Percentiles rank a stretch among this genome's conserved stretches.
Evolutionary conservation across 2,888 invertebrate genomes (phyloP).

Genomic region (Campoplex capitator): DNA sequence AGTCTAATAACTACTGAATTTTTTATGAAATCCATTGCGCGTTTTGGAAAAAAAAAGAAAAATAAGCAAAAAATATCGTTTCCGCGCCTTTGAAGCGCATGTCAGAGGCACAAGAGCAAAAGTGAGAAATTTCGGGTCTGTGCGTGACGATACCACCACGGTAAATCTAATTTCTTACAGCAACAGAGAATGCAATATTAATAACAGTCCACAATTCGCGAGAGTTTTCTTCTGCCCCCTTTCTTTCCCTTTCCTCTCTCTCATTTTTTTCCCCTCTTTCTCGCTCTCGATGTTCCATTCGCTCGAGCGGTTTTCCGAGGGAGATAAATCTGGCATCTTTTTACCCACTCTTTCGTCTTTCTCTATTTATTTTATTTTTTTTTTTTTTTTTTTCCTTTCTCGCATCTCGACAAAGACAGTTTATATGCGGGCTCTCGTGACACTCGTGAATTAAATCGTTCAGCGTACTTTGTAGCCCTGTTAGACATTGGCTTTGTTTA

Average conservation of each 20-base stretch:
- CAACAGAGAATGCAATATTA: slow-evolving; percentile 79
- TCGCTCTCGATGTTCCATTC: slow-evolving; percentile 41
- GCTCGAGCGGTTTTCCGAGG: slow-evolving; percentile 61
- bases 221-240: slow-evolving; percentile 66
- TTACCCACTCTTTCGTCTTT: slow-evolving; percentile 40
- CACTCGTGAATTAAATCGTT: slow-evolving; percentile 76
- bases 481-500: slow-evolving; percentile 73
- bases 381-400: not conserved
- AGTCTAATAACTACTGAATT: slow-evolving; percentile 79
- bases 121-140: slow-evolving; percentile 47
- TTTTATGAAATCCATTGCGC: slow-evolving; percentile 76
- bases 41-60: slow-evolving; percentile 66
- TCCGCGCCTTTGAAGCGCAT: slow-evolving; percentile 43
- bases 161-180: slow-evolving; percentile 78
- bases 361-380: slow-evolving; percentile 4
- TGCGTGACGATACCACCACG: slow-evolving; percentile 53
- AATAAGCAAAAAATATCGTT: slow-evolving; percentile 52
- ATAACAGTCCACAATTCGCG: slow-evolving; percentile 73
- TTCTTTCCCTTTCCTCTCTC: slow-evolving; percentile 3
- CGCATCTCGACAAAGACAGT: slow-evolving; percentile 3
- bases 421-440: slow-evolving; percentile 48
- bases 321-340: slow-evolving; percentile 73
- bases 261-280: slow-evolving; percentile 22
- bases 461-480: slow-evolving; percentile 72
- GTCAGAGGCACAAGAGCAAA: slow-evolving; percentile 36